phyloP scores from a whole-genome alignment of 2,113 vertebrate species.

The Odontesthes bonariensis region DNA sequence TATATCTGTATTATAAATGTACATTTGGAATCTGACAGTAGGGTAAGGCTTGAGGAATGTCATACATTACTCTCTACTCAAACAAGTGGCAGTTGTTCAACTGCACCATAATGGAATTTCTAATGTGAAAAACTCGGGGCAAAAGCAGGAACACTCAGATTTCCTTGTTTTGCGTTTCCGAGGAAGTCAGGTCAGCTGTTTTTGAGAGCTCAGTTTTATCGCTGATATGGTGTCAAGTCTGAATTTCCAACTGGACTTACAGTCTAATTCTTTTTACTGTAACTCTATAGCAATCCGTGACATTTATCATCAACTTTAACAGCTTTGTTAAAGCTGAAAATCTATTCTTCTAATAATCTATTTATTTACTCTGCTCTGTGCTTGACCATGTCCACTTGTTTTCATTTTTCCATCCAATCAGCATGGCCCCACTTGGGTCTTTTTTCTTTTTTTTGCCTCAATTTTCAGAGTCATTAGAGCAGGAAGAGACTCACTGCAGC shows the following conservation, averaged over 20 bases:
- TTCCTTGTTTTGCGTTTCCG: slow-evolving; percentile 31
- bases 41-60: slow-evolving; percentile 65
- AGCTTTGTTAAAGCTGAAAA: background rate
- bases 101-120: slow-evolving; percentile 64
- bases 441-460: no score
- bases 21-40: slow-evolving; percentile 66
- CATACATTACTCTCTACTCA: slow-evolving; percentile 62
- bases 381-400: slow-evolving; percentile 3
- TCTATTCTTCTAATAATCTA: no score
- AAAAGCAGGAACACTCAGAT: slow-evolving; percentile 34
- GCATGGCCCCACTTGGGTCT: background rate
- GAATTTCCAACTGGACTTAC: slow-evolving; percentile 1
- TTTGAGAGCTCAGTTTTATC: slow-evolving; percentile 4
- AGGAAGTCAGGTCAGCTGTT: slow-evolving; percentile 22
- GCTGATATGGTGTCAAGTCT: slow-evolving; percentile 10
- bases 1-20: slow-evolving; percentile 68
- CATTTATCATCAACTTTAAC: background rate
- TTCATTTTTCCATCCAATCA: slow-evolving; percentile 34
- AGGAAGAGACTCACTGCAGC: no score
- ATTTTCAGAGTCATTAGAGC: no score
- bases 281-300: background rate
- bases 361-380: background rate
- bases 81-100: slow-evolving; percentile 66
- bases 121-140: slow-evolving; percentile 41
- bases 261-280: background rate